Base-by-base conservation (phyloP, 35 echinoderm and acorn worm species). In the Lytechinus variegatus region DNA sequence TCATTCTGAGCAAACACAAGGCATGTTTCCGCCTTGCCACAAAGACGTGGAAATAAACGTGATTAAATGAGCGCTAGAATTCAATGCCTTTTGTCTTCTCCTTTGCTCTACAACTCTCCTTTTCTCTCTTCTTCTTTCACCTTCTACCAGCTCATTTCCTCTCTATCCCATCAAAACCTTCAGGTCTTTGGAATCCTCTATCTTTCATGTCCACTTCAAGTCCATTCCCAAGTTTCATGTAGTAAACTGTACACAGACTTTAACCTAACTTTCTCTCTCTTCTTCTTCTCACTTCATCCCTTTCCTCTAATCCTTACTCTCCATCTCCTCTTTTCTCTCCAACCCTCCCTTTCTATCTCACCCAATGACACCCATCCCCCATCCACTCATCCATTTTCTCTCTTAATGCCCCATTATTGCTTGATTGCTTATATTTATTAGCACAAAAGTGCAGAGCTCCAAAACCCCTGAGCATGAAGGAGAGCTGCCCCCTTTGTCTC, bases 391-490 rank as follows among this genome's bases (percentile, higher is more conserved):
- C 66, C 66, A 19, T 24, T 79, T 7, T 8, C 66, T n/a, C 19
- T 79, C 66, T 79, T 79, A 79, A 79, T 79, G 66, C 66, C 66
- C 66, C 66, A 79, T 79, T 24, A 79, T 79, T 79, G 3, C 24
- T 79, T 79, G 66, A 79, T 79, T 79, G 66, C 66, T 79, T 79
- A 24, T 79, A 79, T 79, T 79, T 79, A 79, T 79, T 79, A 79
- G 66, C 66, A 79, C 66, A 79, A 79, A 79, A 79, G 66, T 79
- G 19, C 66, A 79, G 33, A 44, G 66, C 66, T 79, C 19, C 66
- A 79, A 44, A 44, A 21, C 66, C 66, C 33, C 66, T 72, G 24
- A 79, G 66, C 66, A 79, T 8, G 4, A 0, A 16, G 2, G 14
- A 79, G n/a, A 79, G 66, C 21, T 24, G 21, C 16, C 66, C 66